Base-by-base conservation (phyloP, 2,888 invertebrate species). In the Bembecia ichneumoniformis region DNA sequence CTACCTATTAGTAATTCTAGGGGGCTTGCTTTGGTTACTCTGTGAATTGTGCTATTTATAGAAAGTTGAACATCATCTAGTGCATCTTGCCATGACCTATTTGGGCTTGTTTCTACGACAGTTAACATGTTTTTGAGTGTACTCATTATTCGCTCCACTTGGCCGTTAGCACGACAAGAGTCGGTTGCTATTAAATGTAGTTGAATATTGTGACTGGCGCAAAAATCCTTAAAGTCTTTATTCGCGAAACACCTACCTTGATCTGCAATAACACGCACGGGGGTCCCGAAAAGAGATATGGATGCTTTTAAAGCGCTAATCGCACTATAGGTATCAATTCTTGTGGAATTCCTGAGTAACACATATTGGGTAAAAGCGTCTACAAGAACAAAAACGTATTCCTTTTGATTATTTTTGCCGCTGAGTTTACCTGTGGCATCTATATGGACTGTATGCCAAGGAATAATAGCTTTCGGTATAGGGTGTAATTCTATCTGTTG, bases 391-490 rank as follows among this genome's bases (percentile, higher is more conserved):
- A 54, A 1, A 0, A 46, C n/a, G 3, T 17, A 17, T 17, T 17
- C 17, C 3, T 17, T 17, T 17, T 17, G 17, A 20, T 56, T 49
- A 36, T 50, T 64, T 48, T 63, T 66, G 3, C 63, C 62, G 43
- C 53, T 59, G 0, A 59, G 49, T 49, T 62, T 64, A 0, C 63
- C 59, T 3, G 59, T 56, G 0, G 55, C 49, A 45, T 69, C 67
- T 0, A 66, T 52, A 45, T 70, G 68, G 1, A 68, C 10, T 0
- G 66, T 68, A 46, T 69, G 64, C 63, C 64, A 69, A 0, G 56
- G 56, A 9, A 56, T 51, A 3, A 47, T 10, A 0, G 50, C 28
- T 52, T 69, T 74, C 0, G 67, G 67, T 3, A 69, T 71, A 0
- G 70, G 62, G 46, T 73, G 69, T 1, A 72, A 16, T 45, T 58